Evolutionary conservation across 2,888 invertebrate genomes (phyloP), one percentile per base, ranked within the genome.

Genomic region (Pteria penguin): DNA sequence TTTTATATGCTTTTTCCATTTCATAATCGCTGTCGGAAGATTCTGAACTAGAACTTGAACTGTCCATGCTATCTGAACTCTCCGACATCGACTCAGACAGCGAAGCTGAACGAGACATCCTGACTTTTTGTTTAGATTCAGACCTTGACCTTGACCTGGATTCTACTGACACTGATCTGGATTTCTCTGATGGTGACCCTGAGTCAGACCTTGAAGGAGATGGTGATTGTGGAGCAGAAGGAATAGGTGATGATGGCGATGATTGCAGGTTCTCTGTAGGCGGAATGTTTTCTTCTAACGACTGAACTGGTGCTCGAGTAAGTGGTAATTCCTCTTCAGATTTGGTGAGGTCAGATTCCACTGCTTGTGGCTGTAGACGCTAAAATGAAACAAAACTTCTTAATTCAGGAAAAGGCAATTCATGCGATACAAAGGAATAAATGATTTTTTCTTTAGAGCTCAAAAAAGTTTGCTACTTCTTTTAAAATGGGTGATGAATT

Each of bases 151-250:
- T 45, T 14, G 8, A 45, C 18, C 45, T 45, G 18, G 45, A 45
- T 8, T 45, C 45, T 45, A 45, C 18, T 0, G 45, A 45, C 11
- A 18, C 0, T 18, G 45, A 45, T 18, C 45, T 45, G 45, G 45
- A 45, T 14, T 45, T 18, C 22, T 32, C 32, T 27, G 68, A 68
- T 14, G n/a, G 22, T 29, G 68, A 68, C 24, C 32, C n/a, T 14
- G 68, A 68, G 33, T 33, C 57, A 22, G 68, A 68, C 26, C 32
- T 29, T 27, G 68, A 68, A 24, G 31, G 29, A 22, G 68, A 68
- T 14, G 68, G 68, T 22, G 68, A 68, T 32, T 68, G 32, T 14
- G 68, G 68, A 33, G 57, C 68, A 24, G 68, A 68, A 24, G 68
- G 68, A 32, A 68, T n/a, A 31, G 68, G 68, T 32, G 57, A 29